Conservation (phyloP, 2,888 invertebrate species). For the Agrotis ipsilon region DNA sequence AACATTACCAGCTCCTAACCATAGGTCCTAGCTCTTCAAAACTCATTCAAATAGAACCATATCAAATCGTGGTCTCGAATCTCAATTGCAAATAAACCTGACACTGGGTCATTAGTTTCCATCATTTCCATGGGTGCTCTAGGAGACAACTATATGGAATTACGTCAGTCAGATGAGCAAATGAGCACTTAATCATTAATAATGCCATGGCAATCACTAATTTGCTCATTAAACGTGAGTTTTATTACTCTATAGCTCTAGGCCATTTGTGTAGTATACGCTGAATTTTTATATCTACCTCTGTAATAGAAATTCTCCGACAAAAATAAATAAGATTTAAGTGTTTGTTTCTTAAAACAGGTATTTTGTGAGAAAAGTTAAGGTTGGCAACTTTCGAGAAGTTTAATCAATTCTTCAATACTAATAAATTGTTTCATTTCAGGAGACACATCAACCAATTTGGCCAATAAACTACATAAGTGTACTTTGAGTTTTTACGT, state of each 20-base stretch:
- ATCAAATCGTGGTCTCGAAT: slow-evolving; percentile 13
- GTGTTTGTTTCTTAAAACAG: neutral
- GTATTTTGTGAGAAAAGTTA: slow-evolving; percentile 7
- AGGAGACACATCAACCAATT: too few species aligned
- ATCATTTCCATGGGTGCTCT: slow-evolving; percentile 18
- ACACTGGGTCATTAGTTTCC: slow-evolving; percentile 29
- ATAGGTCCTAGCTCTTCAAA: neutral
- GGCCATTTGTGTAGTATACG: slow-evolving; percentile 19
- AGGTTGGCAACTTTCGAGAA: neutral
- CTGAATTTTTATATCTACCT: neutral
- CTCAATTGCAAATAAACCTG: slow-evolving; percentile 24
- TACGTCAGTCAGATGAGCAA: slow-evolving; percentile 28
- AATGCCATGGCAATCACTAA: slow-evolving; percentile 39
- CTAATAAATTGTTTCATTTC: too few species aligned
- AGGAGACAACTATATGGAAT: slow-evolving; percentile 34
- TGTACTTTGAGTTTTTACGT: too few species aligned
- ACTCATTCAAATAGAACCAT: slow-evolving; percentile 15
- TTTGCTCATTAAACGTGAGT: slow-evolving; percentile 43
- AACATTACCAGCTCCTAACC: neutral
- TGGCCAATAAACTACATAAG: too few species aligned
- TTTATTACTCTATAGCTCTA: slow-evolving; percentile 41
- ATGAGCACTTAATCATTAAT: slow-evolving; percentile 26
- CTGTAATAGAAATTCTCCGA: slow-evolving; percentile 18
- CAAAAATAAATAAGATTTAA: neutral
- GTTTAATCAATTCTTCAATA: too few species aligned